Conservation (phyloP, 2,113 vertebrate species). For the Limanda limanda region DNA sequence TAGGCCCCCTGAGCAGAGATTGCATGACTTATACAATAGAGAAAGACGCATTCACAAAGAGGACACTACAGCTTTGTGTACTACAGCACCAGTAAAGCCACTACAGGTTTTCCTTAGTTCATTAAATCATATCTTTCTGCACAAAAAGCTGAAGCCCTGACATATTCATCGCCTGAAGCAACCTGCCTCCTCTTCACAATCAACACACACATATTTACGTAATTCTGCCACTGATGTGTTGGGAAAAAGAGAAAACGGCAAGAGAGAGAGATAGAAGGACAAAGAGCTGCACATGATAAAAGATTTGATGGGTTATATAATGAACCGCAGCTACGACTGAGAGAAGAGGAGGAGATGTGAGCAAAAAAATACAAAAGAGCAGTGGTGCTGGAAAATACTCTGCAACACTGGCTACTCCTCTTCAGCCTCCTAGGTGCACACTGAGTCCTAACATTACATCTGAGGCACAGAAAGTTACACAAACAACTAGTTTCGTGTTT, state of each 20-base stretch:
- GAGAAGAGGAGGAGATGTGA: slow-evolving; percentile 35
- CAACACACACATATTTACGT: not conserved
- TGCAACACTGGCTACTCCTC: slow-evolving; percentile 21
- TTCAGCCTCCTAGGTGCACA: not conserved
- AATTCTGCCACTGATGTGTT: not conserved
- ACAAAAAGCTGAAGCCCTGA: not conserved
- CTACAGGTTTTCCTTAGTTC: slow-evolving; percentile 14
- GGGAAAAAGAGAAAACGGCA: slow-evolving; percentile 8
- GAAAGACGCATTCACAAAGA: not conserved
- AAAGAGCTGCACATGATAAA: slow-evolving; percentile 56
- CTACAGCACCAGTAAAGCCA: slow-evolving; percentile 10
- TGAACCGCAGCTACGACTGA: slow-evolving; percentile 53
- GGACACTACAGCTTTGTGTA: slow-evolving; percentile 11
- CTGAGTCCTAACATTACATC: slow-evolving; percentile 3
- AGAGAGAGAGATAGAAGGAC: not conserved
- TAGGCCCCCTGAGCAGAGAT: no score
- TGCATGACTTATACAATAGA: not conserved
- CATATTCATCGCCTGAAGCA: slow-evolving; percentile 3
- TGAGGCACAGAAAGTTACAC: slow-evolving; percentile 6
- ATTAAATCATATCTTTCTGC: slow-evolving; percentile 11
- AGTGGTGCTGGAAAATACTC: slow-evolving; percentile 24
- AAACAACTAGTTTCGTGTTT: slow-evolving; percentile 10
- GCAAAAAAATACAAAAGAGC: slow-evolving; percentile 28
- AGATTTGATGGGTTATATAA: slow-evolving; percentile 71
- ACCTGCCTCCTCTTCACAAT: not conserved